Evolutionary conservation across 2,113 vertebrate species (phyloP).

Genomic region (Osmerus eperlanus): DNA sequence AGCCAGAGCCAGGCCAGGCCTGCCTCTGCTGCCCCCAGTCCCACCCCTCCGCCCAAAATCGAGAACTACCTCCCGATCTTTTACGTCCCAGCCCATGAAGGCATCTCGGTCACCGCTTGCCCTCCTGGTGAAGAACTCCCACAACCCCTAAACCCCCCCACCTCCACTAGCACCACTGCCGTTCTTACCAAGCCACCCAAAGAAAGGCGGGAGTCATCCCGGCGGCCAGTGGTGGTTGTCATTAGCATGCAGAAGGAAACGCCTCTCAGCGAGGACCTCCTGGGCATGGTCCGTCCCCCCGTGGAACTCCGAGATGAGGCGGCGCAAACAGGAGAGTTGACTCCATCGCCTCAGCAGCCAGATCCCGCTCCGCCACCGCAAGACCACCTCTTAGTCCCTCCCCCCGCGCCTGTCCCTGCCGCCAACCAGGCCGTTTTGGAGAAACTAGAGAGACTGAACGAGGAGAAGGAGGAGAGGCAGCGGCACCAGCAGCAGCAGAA

Average conservation of each 20-base stretch:
- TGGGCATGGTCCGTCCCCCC: constrained; percentile 19
- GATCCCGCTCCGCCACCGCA: background rate
- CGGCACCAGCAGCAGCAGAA: constrained; percentile 85
- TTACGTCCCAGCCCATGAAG: constrained; percentile 79
- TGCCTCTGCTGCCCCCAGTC: constrained; percentile 26
- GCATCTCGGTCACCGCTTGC: constrained; percentile 12
- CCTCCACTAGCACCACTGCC: constrained; percentile 6
- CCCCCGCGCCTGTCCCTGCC: constrained; percentile 14
- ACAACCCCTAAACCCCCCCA: background rate
- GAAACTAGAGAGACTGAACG: constrained; percentile 85
- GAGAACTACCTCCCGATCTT: constrained; percentile 85
- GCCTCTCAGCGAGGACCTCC: constrained; percentile 36
- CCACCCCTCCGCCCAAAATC: constrained; percentile 56
- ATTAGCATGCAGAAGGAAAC: constrained; percentile 77
- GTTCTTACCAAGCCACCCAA: constrained; percentile 35
- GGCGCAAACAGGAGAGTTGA: constrained; percentile 44
- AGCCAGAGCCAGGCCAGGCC: constrained; percentile 24
- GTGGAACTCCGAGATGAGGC: constrained; percentile 47
- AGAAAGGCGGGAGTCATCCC: constrained; percentile 52
- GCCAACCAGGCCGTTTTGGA: constrained; percentile 69
- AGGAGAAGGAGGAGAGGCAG: constrained; percentile 85
- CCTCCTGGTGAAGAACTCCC: constrained; percentile 35
- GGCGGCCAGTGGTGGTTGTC: constrained; percentile 70
- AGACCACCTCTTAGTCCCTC: constrained; percentile 13
- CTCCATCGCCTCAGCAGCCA: constrained; percentile 18